phyloP scores from a whole-genome alignment of 2,797 vertebrate species.

The Myripristis jacobus region DNA sequence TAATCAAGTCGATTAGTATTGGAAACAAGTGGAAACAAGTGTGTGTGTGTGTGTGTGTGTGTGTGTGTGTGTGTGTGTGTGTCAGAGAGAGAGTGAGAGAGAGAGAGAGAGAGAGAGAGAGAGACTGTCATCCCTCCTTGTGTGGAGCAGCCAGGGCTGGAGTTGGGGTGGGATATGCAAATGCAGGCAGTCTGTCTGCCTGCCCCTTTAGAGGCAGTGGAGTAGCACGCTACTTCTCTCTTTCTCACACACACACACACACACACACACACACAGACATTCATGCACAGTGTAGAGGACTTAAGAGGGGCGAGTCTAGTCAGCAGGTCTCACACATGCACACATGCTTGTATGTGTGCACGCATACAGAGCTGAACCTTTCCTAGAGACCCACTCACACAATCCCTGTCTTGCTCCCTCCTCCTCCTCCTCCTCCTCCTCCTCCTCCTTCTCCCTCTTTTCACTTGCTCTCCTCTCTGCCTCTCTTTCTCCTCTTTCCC shows the following conservation, averaged over 20 bases:
- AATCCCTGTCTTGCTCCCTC: constrained; percentile 25
- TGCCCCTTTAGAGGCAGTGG: constrained; percentile 78
- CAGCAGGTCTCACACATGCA: constrained; percentile 67
- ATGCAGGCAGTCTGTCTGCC: constrained; percentile 73
- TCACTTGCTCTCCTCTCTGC: constrained; percentile 46
- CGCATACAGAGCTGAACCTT: constrained; percentile 62
- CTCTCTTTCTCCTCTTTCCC: constrained; percentile 33
- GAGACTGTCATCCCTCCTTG: constrained; percentile 15
- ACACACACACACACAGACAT: too few species aligned
- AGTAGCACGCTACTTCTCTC: constrained; percentile 63
- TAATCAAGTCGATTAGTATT: too few species aligned
- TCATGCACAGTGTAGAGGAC: constrained; percentile 65
- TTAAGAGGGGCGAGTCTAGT: constrained; percentile 60
- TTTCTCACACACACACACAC: constrained; percentile 43
- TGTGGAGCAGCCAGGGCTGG: constrained; percentile 40
- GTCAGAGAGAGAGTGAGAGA: constrained; percentile 6
- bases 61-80: neutral
- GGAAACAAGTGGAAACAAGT: too few species aligned
- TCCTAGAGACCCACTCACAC: constrained; percentile 44
- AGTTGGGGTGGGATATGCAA: constrained; percentile 85
- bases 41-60: neutral
- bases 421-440: constrained; percentile 46
- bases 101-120: constrained; percentile 4
- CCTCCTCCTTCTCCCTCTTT: too few species aligned
- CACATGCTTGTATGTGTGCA: constrained; percentile 13